Base-by-base conservation (phyloP, 2,797 vertebrate genomes). In the Glossophaga mutica region DNA sequence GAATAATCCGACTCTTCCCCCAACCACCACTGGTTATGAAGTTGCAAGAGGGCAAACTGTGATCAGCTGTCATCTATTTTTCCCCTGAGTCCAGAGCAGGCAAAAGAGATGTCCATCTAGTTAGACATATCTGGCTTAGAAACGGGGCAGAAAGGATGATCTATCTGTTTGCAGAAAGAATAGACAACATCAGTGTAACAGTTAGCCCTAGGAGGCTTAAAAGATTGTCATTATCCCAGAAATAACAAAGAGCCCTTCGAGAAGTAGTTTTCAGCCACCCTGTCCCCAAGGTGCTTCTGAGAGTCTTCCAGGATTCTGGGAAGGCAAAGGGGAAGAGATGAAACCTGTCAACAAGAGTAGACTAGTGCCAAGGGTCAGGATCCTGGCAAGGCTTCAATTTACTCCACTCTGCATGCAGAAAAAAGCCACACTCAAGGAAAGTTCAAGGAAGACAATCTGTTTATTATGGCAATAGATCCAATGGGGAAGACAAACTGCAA, bases 401-500 rank as follows among this genome's bases (percentile, higher is more conserved):
- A 37, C 18, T 73, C 84, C 34, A 21, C 18, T 67, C 65, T 76
- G 24, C 44, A 50, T 44, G 71, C 44, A 22, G 16, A 74, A 92
- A 95, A 93, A 94, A 92, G 39, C 44, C 91, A 97, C 91, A 93
- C 59, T 57, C 4, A 0, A 87, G 62, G 68, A 44, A 70, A 32
- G 39, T 79, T 82, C 50, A 29, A 84, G 86, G 95, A 91, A 97
- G 83, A 95, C 21, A 22, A 67, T 94, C 81, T 95, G 82, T 98
- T 98, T 98, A 98, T 98, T 98, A 70, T 83, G 62, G 81, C 92
- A 74, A 74, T 70, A 87, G 86, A 94, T 77, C 67, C 86, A 91
- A 95, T 91, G 73, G 71, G 91, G 74, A 74, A 37, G 50, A 92
- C 46, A 91, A 42, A 68, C 55, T 52, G 44, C 4, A 18, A 50